These are phyloP conservation scores for Taenaris catops DNA, from an alignment of 2,888 invertebrate genomes.

Conservation along the genomic window DNA sequence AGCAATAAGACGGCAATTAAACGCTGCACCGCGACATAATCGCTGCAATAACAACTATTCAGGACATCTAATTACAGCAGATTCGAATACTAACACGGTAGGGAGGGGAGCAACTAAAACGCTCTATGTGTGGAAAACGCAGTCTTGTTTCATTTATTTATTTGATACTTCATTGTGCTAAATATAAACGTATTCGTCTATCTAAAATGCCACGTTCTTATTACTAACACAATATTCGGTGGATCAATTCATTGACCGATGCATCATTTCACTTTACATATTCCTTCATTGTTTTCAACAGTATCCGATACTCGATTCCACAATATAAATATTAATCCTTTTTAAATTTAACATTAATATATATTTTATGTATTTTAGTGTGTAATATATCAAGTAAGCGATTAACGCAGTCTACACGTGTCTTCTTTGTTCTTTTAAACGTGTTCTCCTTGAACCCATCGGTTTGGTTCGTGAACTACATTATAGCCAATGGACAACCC, in stretches of 20 bases:
- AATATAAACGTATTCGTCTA: too few relatives aligned
- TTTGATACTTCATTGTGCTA: too few relatives aligned
- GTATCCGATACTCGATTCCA: too few relatives aligned
- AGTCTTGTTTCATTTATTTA: too few relatives aligned
- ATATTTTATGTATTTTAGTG: slow-evolving; percentile 8
- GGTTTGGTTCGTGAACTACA: slow-evolving; percentile 28
- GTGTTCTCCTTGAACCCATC: slow-evolving; percentile 52
- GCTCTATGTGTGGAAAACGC: slow-evolving; percentile 12
- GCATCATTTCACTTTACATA: too few relatives aligned
- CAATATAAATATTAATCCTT: too few relatives aligned
- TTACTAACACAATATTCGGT: too few relatives aligned
- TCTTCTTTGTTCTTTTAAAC: slow-evolving; percentile 22
- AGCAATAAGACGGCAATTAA: slow-evolving; percentile 48
- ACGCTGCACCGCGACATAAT: slow-evolving; percentile 50
- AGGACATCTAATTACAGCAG: slow-evolving; percentile 53
- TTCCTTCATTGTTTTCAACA: too few relatives aligned
- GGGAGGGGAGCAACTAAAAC: slow-evolving; percentile 12
- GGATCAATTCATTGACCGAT: too few relatives aligned
- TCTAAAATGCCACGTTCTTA: too few relatives aligned
- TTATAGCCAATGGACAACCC: slow-evolving; percentile 25
- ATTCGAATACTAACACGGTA: slow-evolving; percentile 26
- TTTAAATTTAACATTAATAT: too few relatives aligned
- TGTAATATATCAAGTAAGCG: slow-evolving; percentile 21
- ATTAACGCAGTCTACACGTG: slow-evolving; percentile 22
- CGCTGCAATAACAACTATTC: slow-evolving; percentile 55